These are phyloP conservation scores for Phrynosoma blainvillii DNA, from an alignment of 2,113 vertebrate genomes.

Conservation along the genomic window DNA sequence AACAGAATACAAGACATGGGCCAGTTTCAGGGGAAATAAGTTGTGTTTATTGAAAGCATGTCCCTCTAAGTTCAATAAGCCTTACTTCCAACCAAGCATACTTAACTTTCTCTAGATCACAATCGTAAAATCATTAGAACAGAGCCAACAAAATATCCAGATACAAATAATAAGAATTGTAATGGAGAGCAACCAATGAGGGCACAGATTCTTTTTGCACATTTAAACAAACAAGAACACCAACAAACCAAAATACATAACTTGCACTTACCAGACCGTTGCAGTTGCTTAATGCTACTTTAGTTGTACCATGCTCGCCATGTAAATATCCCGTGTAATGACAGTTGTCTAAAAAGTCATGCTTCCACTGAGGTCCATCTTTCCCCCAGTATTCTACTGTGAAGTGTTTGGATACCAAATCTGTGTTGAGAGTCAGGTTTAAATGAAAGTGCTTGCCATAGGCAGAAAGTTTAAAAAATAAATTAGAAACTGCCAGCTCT, in stretches of 20 bases:
- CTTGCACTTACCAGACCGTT: constrained; percentile 93
- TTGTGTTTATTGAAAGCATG: background rate
- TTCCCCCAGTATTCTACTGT: constrained; percentile 97
- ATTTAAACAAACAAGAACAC: constrained; percentile 30
- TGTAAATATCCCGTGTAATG: constrained; percentile 94
- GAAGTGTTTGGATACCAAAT: constrained; percentile 96
- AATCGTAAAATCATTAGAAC: background rate
- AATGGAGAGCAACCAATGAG: background rate
- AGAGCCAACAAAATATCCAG: background rate
- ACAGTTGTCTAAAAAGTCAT: constrained; percentile 90
- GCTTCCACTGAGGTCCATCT: constrained; percentile 90
- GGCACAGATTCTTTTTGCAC: background rate
- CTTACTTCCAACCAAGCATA: background rate
- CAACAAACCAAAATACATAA: constrained; percentile 20
- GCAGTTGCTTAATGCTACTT: constrained; percentile 97
- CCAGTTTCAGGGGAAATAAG: background rate
- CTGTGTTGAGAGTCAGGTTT: constrained; percentile 95
- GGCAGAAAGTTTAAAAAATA: constrained; percentile 97
- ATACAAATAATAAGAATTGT: background rate
- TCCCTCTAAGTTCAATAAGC: too few species aligned
- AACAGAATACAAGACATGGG: background rate
- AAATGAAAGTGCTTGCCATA: constrained; percentile 99
- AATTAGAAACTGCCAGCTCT: constrained; percentile 84
- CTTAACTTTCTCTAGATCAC: background rate
- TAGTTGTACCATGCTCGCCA: constrained; percentile 86